Percentiles rank a stretch among this genome's conserved stretches.
Conservation (phyloP, 2,888 invertebrate species). For the Trichogramma evanescens region DNA sequence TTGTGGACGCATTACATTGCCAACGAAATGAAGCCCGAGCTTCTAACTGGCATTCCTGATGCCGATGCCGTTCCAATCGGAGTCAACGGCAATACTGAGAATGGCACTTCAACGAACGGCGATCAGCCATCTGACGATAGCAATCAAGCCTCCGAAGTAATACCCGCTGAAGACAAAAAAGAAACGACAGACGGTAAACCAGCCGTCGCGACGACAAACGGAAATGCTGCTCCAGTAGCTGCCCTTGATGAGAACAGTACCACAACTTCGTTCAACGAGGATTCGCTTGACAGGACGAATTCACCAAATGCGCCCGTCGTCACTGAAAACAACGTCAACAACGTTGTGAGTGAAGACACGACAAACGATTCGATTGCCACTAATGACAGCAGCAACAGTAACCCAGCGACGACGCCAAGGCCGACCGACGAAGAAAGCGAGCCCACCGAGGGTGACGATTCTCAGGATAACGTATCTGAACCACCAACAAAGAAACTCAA, state of each 20-base stretch:
- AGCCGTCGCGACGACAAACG: not conserved
- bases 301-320: conserved; percentile 51
- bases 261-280: conserved; percentile 69
- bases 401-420: conserved; percentile 37
- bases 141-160: conserved; percentile 53
- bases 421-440: conserved; percentile 44
- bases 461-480: conserved; percentile 45
- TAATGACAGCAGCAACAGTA: conserved; percentile 48
- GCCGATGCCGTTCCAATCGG: conserved; percentile 26
- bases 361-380: conserved; percentile 52
- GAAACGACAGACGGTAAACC: not conserved
- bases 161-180: conserved; percentile 31
- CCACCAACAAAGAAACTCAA: conserved; percentile 52
- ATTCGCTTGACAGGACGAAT: conserved; percentile 63
- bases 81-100: conserved; percentile 44
- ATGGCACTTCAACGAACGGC: conserved; percentile 45
- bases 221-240: conserved; percentile 47
- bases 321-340: conserved; percentile 46
- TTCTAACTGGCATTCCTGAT: conserved; percentile 68
- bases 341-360: conserved; percentile 48
- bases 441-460: conserved; percentile 33
- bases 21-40: conserved; percentile 75
- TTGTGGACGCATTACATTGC: conserved; percentile 90
- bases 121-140: conserved; percentile 64
- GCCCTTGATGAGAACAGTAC: conserved; percentile 64